phyloP scores from a whole-genome alignment of 2,113 vertebrate species.

The Chiloscyllium plagiosum region DNA sequence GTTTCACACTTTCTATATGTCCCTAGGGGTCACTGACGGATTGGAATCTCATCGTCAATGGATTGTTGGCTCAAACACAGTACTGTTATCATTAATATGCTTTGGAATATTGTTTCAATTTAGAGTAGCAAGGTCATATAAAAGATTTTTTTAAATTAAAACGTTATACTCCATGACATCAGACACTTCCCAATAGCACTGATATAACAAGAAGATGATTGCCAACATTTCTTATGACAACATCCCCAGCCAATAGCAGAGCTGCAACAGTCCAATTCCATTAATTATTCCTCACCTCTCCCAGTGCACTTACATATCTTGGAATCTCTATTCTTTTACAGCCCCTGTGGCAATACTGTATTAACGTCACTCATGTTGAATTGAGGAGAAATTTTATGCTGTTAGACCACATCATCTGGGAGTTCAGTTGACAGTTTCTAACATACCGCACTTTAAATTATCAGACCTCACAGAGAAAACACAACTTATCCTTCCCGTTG shows the following conservation, averaged over 20 bases:
- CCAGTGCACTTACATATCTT: background rate
- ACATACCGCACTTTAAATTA: background rate
- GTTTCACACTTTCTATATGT: background rate
- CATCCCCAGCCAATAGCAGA: background rate
- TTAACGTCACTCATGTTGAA: constrained; percentile 12
- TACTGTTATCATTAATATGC: background rate
- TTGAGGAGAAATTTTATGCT: background rate
- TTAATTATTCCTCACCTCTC: background rate
- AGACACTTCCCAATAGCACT: background rate
- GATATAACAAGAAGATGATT: background rate
- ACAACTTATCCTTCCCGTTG: background rate
- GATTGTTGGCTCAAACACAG: background rate
- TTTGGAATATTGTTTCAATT: background rate
- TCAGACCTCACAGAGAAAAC: background rate
- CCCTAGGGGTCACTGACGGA: background rate
- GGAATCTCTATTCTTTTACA: background rate
- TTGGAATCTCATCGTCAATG: background rate
- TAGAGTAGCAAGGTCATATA: background rate
- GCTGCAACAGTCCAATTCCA: background rate
- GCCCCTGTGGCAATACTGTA: background rate
- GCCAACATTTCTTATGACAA: background rate
- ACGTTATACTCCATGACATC: background rate
- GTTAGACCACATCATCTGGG: constrained; percentile 3
- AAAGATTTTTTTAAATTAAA: background rate
- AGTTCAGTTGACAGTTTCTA: background rate